Base-by-base conservation (phyloP, 2,113 vertebrate species). In the Oncorhynchus kisutch region DNA sequence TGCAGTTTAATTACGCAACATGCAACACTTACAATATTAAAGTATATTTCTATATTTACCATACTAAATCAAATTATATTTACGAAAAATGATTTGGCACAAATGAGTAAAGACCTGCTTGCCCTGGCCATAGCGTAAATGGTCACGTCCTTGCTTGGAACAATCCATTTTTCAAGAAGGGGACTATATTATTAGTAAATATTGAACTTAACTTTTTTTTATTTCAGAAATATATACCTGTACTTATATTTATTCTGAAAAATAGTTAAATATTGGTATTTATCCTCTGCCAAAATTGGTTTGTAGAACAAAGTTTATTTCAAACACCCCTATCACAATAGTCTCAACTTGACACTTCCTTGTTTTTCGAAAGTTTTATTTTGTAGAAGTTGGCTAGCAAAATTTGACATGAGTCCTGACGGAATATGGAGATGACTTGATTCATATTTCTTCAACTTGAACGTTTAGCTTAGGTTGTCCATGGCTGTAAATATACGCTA, bases 311-410 rank as follows among this genome's bases (percentile, higher is more conserved):
- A 49, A n/a, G 24, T 39, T 29, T 48, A 69, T 76, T 16, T 45
- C 29, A 31, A 70, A 76, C 90, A 79, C 92, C 91, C 92, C 91
- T 77, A 62, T 60, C 25, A 14, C 54, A 79, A 39, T 79, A 71
- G 85, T 84, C 65, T 79, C 24, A 62, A 82, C 87, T 83, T 64
- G 80, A 76, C 87, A 92, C 94, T 95, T 95, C 94, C 93, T 94
- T 76, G 90, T 94, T 89, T 81, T 73, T 92, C 84, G 90, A 79
- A 94, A 93, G 91, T 93, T 94, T 93, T 89, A 90, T 93, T 92
- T 91, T 75, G 31, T n/a, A 29, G 79, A 92, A 91, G 84, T 93
- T 92, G 62, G 73, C 64, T 76, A 78, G 22, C 24, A 27, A 20
- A 25, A 70, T 70, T 81, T 51, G 27, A 72, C 70, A 67, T 45